Evolutionary conservation across 2,797 vertebrate species (phyloP), one percentile per base, ranked within the genome.

Genomic region (Nannoperca australis): DNA sequence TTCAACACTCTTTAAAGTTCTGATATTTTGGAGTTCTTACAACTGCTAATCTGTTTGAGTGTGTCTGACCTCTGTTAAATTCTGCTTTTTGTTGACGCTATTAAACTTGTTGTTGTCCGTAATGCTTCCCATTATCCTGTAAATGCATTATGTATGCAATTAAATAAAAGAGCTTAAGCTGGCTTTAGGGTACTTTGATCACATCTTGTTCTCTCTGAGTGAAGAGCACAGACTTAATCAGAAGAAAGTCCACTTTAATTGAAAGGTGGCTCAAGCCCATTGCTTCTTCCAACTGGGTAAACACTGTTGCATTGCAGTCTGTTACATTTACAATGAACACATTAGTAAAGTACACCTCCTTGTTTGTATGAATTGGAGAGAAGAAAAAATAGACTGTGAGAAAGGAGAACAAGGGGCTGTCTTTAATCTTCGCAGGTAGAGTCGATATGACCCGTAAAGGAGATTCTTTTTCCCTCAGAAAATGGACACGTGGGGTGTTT

Each of bases 131-230:
- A 15, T 67, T 60, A 67, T 55, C 15, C 7, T 30, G 24, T 51
- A 6, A 62, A 54, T 34, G n/a, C 42, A 77, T 87, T 67, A 54
- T 54, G 53, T 34, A 65, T 66, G 67, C 42, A 70, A 18, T 64
- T 20, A 76, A 78, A 82, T 74, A 24, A 66, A 76, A 8, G 47
- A 34, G 59, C 11, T 20, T 63, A 56, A 61, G 61, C 22, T 78
- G 62, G 65, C 58, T 81, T 85, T 45, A 47, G 53, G 72, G 14
- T 18, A 10, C 74, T 86, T 70, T 88, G 64, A 85, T 84, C 66
- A n/a, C 55, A 65, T 74, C 11, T 34, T 68, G 68, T 68, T 76
- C n/a, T 69, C 24, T 77, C 27, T 58, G 59, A 63, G 68, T 73
- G 5, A 45, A 61, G 70, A 78, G 59, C 49, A 38, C 6, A n/a